Percentiles rank a stretch among this genome's conserved stretches.
These are phyloP conservation scores for Ischnura elegans DNA, from an alignment of 2,888 invertebrate genomes.

Conservation along the genomic window DNA sequence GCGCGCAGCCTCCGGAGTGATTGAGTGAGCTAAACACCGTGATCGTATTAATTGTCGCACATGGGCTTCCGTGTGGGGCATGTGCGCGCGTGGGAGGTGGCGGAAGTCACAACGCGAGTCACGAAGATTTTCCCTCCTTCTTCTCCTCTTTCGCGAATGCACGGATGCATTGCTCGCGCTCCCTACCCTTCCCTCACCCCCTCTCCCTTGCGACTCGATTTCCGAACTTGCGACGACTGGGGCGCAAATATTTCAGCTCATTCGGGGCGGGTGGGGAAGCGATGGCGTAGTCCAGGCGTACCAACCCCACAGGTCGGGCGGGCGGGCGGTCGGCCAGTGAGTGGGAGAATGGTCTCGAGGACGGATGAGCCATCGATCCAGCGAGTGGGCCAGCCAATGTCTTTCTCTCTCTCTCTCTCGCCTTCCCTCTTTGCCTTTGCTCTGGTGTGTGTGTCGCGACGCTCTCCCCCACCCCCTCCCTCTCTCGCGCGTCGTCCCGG, in stretches of 20 bases:
- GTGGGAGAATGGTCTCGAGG: conserved; percentile 63
- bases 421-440: neutral
- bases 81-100: too few relatives aligned
- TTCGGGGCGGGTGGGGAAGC: conserved; percentile 26
- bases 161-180: too few relatives aligned
- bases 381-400: conserved; percentile 65
- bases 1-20: too few relatives aligned
- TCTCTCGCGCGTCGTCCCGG: neutral
- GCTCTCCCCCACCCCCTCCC: neutral
- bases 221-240: conserved; percentile 39
- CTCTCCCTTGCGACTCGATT: conserved; percentile 2
- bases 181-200: neutral
- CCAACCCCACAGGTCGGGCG: conserved; percentile 63
- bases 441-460: neutral
- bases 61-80: too few relatives aligned
- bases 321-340: too few relatives aligned
- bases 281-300: conserved; percentile 59
- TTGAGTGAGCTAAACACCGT: too few relatives aligned
- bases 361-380: conserved; percentile 66
- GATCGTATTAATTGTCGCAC: too few relatives aligned
- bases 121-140: too few relatives aligned
- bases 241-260: conserved; percentile 64
- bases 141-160: too few relatives aligned
- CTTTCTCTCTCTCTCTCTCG: conserved; percentile 46
- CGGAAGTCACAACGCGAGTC: too few relatives aligned